A percentile compares a stretch with the other conserved stretches of the same genome.
Evolutionary conservation across 2,113 vertebrate genomes (phyloP).

Genomic region (Mastomys natalensis): DNA sequence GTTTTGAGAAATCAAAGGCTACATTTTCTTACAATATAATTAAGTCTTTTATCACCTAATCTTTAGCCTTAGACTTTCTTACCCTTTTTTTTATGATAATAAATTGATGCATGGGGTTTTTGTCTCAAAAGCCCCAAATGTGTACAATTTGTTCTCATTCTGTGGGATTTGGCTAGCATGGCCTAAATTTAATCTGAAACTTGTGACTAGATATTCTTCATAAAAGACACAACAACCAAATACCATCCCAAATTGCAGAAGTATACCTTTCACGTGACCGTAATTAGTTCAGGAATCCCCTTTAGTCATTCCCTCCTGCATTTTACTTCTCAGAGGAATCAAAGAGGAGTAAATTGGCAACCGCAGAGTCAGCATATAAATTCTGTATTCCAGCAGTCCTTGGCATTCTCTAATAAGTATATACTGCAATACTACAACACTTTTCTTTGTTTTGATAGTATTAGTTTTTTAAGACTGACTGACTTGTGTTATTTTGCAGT

Average conservation of each 20-base stretch:
- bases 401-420: background rate
- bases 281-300: background rate
- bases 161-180: background rate
- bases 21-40: background rate
- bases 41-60: background rate
- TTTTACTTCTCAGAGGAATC: background rate
- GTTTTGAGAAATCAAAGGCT: too few relatives aligned
- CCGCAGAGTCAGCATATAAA: background rate
- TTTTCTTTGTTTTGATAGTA: background rate
- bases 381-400: background rate
- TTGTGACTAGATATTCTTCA: background rate
- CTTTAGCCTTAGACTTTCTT: background rate
- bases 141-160: background rate
- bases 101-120: background rate
- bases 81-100: background rate
- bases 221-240: background rate
- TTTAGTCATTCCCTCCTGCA: background rate
- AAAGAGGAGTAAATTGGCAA: background rate
- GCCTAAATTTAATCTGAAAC: background rate
- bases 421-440: background rate
- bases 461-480: background rate
- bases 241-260: background rate
- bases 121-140: background rate
- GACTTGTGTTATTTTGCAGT: background rate
- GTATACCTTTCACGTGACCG: background rate